phyloP scores from a whole-genome alignment of 2,888 invertebrate species.

The Leucophenga maculata region DNA sequence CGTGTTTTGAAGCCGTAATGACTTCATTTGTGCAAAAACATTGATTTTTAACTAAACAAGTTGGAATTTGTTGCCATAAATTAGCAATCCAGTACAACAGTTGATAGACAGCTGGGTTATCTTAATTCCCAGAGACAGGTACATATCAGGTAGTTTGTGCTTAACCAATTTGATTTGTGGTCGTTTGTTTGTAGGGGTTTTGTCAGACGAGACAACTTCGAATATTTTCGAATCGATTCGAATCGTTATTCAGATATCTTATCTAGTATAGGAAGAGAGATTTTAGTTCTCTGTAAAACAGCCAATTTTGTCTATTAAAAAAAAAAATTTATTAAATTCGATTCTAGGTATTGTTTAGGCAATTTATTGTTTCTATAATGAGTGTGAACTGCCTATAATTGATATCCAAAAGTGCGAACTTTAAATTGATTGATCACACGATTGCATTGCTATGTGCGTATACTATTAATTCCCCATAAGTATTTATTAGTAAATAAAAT shows the following conservation, averaged over 20 bases:
- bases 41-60: conserved; percentile 53
- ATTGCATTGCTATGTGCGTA: not conserved
- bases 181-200: not conserved
- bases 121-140: conserved; percentile 66
- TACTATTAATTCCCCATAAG: too few relatives aligned
- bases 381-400: conserved; percentile 44
- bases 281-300: not conserved
- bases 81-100: conserved; percentile 46
- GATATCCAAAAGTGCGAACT: conserved; percentile 45
- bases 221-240: too few relatives aligned
- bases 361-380: conserved; percentile 50
- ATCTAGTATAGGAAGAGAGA: too few relatives aligned
- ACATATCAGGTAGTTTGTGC: conserved; percentile 53
- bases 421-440: not conserved
- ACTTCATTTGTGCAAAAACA: conserved; percentile 38
- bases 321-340: too few relatives aligned
- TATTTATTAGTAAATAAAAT: not conserved
- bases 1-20: conserved; percentile 46
- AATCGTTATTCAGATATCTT: too few relatives aligned
- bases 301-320: not conserved
- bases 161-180: conserved; percentile 17
- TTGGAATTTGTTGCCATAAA: conserved; percentile 52
- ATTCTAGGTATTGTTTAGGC: conserved; percentile 44
- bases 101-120: conserved; percentile 49
- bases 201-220: too few relatives aligned